phyloP scores from a whole-genome alignment of 1,140 invertebrate species.

The Drosophila nannoptera region DNA sequence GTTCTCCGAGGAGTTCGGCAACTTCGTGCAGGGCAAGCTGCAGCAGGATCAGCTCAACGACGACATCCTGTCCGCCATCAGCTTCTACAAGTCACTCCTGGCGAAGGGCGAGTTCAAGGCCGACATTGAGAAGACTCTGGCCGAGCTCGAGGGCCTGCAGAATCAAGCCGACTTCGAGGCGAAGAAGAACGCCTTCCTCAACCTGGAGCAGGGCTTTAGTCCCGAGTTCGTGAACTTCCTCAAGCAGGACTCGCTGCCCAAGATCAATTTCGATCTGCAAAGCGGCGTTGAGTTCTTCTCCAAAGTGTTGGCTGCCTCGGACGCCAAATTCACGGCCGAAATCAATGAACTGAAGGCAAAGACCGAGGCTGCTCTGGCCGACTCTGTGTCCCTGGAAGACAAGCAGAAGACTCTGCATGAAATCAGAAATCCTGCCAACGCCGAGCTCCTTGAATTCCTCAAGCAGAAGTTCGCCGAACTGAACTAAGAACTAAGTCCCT shows the following conservation, averaged over 20 bases:
- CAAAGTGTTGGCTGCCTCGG: slow-evolving; percentile 29
- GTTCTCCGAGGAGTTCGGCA: slow-evolving; percentile 46
- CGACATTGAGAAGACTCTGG: slow-evolving; percentile 43
- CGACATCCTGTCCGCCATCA: slow-evolving; percentile 39
- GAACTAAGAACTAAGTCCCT: slow-evolving; percentile 21
- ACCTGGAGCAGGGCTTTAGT: slow-evolving; percentile 45
- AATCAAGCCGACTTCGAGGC: slow-evolving; percentile 39
- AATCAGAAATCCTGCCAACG: slow-evolving; percentile 50
- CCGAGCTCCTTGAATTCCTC: slow-evolving; percentile 45
- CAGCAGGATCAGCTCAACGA: slow-evolving; percentile 40
- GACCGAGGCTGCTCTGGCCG: slow-evolving; percentile 37
- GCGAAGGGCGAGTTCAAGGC: slow-evolving; percentile 27
- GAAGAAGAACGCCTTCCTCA: slow-evolving; percentile 35
- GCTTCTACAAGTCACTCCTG: slow-evolving; percentile 47
- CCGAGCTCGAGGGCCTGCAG: slow-evolving; percentile 34
- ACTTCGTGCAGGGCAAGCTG: slow-evolving; percentile 38
- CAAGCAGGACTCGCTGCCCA: slow-evolving; percentile 44
- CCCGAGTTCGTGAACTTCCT: slow-evolving; percentile 51
- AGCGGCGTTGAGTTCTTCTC: slow-evolving; percentile 45
- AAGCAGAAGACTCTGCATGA: slow-evolving; percentile 54
- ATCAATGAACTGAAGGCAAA: slow-evolving; percentile 45
- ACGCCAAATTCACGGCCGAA: slow-evolving; percentile 34
- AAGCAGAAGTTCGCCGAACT: slow-evolving; percentile 52
- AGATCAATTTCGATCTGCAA: slow-evolving; percentile 45
- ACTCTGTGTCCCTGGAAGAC: slow-evolving; percentile 39